Conservation (phyloP, 2,888 invertebrate species). For the Agriotes lineatus region DNA sequence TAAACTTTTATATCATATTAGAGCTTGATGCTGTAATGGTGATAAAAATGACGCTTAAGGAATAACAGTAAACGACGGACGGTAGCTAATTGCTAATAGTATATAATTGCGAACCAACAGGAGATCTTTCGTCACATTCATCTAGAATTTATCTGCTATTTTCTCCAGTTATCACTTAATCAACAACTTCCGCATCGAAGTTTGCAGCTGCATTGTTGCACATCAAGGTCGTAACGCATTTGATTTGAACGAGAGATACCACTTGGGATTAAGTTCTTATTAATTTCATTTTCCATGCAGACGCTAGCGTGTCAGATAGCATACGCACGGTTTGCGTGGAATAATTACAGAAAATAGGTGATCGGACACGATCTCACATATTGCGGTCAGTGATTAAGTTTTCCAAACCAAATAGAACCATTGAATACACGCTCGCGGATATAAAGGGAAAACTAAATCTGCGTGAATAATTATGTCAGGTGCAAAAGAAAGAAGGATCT, state of each 20-base stretch:
- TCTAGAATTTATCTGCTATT: no score
- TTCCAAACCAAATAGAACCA: slow-evolving; percentile 13
- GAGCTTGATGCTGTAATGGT: no score
- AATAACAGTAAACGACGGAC: no score
- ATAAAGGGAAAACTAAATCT: slow-evolving; percentile 23
- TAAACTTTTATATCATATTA: no score
- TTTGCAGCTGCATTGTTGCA: not conserved
- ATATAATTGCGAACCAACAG: no score
- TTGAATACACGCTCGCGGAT: slow-evolving; percentile 37
- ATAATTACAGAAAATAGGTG: not conserved
- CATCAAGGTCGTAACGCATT: not conserved
- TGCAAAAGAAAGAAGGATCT: not conserved
- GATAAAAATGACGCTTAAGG: no score
- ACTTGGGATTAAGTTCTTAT: not conserved
- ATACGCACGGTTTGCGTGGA: not conserved
- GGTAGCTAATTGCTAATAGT: no score
- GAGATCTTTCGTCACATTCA: no score
- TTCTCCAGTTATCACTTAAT: no score
- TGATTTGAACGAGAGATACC: not conserved
- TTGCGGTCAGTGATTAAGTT: slow-evolving; percentile 47
- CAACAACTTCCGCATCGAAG: not conserved
- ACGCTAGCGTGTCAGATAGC: not conserved
- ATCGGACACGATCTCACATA: not conserved
- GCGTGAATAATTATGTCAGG: not conserved
- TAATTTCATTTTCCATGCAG: slow-evolving; percentile 17